These are phyloP conservation scores for Euwallacea similis DNA, from an alignment of 1,140 invertebrate species.

Conservation along the genomic window DNA sequence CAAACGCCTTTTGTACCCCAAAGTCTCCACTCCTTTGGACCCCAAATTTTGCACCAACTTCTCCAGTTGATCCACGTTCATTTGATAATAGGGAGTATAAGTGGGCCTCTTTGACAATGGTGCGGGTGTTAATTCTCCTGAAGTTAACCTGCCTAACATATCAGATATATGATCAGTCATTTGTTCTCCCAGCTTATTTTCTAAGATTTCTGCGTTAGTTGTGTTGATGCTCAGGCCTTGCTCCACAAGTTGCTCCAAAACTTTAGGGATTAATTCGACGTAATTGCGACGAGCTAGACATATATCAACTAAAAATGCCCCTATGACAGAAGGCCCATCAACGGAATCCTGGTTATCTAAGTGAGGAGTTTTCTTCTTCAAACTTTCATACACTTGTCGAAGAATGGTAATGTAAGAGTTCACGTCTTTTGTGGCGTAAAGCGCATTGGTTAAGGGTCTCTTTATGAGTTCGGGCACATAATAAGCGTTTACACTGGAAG, in stretches of 20 bases:
- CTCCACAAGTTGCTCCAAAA: slow-evolving; percentile 59
- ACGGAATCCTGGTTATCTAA: slow-evolving; percentile 12
- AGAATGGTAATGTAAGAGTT: slow-evolving; percentile 58
- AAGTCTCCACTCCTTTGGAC: slow-evolving; percentile 57
- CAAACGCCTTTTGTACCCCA: slow-evolving; percentile 63
- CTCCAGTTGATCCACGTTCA: slow-evolving; percentile 57
- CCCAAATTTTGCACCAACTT: slow-evolving; percentile 58
- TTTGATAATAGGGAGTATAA: slow-evolving; percentile 46
- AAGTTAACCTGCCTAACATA: slow-evolving; percentile 64
- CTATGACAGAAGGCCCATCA: slow-evolving; percentile 53
- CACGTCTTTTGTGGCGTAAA: slow-evolving; percentile 62
- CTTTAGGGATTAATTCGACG: slow-evolving; percentile 47
- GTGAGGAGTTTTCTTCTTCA: slow-evolving; percentile 42
- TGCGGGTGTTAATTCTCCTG: slow-evolving; percentile 61
- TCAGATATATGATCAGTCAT: slow-evolving; percentile 64
- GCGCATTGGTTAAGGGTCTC: slow-evolving; percentile 59
- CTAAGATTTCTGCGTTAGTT: slow-evolving; percentile 60
- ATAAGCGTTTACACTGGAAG: slow-evolving; percentile 58
- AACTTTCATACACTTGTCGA: slow-evolving; percentile 55
- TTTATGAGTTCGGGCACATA: slow-evolving; percentile 59
- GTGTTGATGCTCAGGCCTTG: slow-evolving; percentile 67
- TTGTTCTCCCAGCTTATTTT: slow-evolving; percentile 63
- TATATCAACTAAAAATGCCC: slow-evolving; percentile 59
- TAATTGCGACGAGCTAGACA: slow-evolving; percentile 44
- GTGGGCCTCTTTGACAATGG: slow-evolving; percentile 52